phyloP scores from a whole-genome alignment of 2,797 vertebrate genomes.

The Amazonetta brasiliensis region DNA sequence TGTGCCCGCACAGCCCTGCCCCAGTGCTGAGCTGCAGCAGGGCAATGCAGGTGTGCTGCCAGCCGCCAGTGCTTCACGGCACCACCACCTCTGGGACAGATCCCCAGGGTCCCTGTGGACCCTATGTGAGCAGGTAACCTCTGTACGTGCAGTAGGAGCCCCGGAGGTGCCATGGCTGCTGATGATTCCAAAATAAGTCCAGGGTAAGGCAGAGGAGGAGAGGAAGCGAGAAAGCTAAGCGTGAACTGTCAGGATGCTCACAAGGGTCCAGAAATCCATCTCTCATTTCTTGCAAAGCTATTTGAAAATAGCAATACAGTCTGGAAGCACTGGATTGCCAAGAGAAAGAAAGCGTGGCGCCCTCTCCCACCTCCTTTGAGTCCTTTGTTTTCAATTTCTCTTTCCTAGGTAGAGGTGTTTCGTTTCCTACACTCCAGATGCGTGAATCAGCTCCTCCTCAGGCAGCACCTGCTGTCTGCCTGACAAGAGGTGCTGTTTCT shows the following conservation, averaged over 20 bases:
- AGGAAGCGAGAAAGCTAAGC: background rate
- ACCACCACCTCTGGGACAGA: fast-evolving
- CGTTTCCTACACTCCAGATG: conserved; percentile 42
- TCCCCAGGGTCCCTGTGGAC: fast-evolving
- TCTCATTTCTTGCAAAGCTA: background rate
- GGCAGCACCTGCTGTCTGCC: conserved; percentile 65
- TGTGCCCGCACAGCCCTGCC: no score
- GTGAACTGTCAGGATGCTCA: background rate
- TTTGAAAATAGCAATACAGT: background rate
- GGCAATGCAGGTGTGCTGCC: background rate
- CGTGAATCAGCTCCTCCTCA: conserved; percentile 59
- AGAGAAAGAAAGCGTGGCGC: background rate
- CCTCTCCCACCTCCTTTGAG: background rate
- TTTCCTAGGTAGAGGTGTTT: conserved; percentile 31
- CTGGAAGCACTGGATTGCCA: background rate
- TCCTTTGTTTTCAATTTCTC: conserved; percentile 28
- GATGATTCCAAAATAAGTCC: background rate
- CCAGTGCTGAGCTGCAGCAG: background rate
- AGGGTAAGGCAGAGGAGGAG: background rate
- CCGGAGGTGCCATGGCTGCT: background rate
- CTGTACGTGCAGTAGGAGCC: background rate
- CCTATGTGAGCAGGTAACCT: fast-evolving
- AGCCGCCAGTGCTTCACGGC: background rate
- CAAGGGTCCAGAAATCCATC: background rate
- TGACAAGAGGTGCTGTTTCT: conserved; percentile 64